These are phyloP conservation scores for Thunnus maccoyii DNA, from an alignment of 2,113 vertebrate genomes.

Conservation along the genomic window DNA sequence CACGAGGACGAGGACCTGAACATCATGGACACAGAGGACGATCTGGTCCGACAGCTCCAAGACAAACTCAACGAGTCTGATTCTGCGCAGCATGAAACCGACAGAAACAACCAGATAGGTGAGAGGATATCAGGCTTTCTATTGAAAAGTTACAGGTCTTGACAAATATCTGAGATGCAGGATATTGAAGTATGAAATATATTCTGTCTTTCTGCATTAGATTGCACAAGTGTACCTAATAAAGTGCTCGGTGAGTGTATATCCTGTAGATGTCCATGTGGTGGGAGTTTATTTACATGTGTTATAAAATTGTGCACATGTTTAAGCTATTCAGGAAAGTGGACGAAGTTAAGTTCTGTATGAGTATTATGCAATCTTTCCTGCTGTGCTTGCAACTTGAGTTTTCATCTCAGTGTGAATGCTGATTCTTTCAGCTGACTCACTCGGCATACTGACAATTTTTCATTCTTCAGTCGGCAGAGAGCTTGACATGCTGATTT, in stretches of 20 bases:
- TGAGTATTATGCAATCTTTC: slow-evolving; percentile 31
- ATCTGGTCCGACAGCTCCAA: slow-evolving; percentile 89
- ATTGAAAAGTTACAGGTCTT: not conserved
- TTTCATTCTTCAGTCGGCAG: slow-evolving; percentile 16
- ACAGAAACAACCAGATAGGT: slow-evolving; percentile 90
- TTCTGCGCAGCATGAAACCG: slow-evolving; percentile 85
- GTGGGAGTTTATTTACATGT: not conserved
- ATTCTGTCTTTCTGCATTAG: not conserved
- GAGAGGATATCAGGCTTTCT: slow-evolving; percentile 36
- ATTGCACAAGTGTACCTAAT: no score
- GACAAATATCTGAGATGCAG: no score
- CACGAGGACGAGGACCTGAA: slow-evolving; percentile 93
- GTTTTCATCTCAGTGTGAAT: slow-evolving; percentile 12
- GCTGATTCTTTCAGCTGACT: not conserved
- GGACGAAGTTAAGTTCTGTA: slow-evolving; percentile 17
- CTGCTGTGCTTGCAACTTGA: slow-evolving; percentile 22
- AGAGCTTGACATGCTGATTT: slow-evolving; percentile 22
- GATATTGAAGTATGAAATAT: not conserved
- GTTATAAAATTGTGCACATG: not conserved
- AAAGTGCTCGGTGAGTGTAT: no score
- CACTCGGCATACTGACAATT: not conserved
- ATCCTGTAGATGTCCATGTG: not conserved
- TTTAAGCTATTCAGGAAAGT: not conserved
- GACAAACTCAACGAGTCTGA: slow-evolving; percentile 88
- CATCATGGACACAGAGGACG: slow-evolving; percentile 93